Evolutionary conservation across 2,888 invertebrate genomes (phyloP), one percentile per base, ranked within the genome.

Genomic region (Platycheirus rosarum): DNA sequence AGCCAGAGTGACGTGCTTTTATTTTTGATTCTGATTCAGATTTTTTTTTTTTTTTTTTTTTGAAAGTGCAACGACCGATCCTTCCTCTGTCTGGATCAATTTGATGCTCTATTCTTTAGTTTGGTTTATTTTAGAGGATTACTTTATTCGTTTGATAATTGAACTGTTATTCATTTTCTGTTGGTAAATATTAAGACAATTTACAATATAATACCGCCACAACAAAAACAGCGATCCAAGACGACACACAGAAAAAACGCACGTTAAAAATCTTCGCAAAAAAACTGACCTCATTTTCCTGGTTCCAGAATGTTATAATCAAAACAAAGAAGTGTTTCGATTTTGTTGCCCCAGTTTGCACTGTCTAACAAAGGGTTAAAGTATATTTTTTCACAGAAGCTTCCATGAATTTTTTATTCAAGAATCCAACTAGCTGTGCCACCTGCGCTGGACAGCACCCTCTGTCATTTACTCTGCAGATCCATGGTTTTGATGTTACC

Each of bases 391-490:
- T 70, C 60, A 51, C 65, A 51, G 53, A 62, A 55, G 23, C 48
- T 26, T 37, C n/a, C n/a, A 37, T 48, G 16, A 23, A 23, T 23
- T 35, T 14, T 23, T 37, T 26, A 1, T 57, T 1, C 44, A 42
- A 60, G 65, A 60, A 57, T 57, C 62, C 29, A 57, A 32, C 60
- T 26, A 32, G 55, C 37, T 69, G 76, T n/a, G 68, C 77, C 77
- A 82, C 82, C 82, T 82, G 82, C 77, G n/a, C 71, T 65, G 13
- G 53, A 32, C 18, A 66, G 82, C 77, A 77, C 82, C 82, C 77
- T 77, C 71, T 62, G 66, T 44, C 76, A 71, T 55, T 71, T 55
- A 62, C 51, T 51, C 26, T 18, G 35, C 48, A 20, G 13, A 26
- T 14, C 7, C 40, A 46, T 40, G 49, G 23, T 14, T 37, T 57